Evolutionary conservation across 2,888 invertebrate species (phyloP).

Genomic region (Frankliniella intonsa): DNA sequence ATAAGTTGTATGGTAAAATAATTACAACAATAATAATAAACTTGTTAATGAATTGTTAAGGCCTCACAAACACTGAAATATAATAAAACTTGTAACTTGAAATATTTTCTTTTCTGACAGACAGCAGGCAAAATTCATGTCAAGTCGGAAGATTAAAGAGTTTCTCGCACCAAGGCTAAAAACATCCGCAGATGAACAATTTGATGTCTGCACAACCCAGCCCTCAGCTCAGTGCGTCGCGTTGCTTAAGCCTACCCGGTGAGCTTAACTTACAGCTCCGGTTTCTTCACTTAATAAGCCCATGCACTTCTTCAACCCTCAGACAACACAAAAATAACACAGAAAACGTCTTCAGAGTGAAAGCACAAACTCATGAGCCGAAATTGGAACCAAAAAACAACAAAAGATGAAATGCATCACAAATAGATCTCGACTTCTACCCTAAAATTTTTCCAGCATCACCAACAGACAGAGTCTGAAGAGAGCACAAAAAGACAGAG

Average conservation of each 20-base stretch:
- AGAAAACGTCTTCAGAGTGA: neutral
- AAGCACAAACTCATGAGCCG: neutral
- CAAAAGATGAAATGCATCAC: conserved; percentile 18
- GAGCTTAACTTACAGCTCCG: neutral
- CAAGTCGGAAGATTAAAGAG: no score
- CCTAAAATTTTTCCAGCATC: neutral
- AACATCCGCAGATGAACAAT: neutral
- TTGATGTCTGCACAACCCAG: neutral
- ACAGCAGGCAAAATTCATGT: no score
- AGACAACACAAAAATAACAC: no score
- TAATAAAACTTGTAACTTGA: no score
- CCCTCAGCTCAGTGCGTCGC: neutral
- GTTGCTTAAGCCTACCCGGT: conserved; percentile 19
- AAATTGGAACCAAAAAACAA: conserved; percentile 1
- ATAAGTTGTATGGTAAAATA: no score
- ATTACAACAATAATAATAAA: no score
- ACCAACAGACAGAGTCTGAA: neutral
- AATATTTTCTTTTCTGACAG: no score
- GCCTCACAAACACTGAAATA: no score
- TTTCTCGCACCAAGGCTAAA: no score
- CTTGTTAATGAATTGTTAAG: no score
- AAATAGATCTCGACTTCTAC: conserved; percentile 17
- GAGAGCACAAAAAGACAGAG: neutral
- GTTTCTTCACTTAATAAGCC: neutral
- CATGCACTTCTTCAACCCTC: neutral